Base-by-base conservation (phyloP, 2,888 invertebrate species). In the Microdon myrmicae region DNA sequence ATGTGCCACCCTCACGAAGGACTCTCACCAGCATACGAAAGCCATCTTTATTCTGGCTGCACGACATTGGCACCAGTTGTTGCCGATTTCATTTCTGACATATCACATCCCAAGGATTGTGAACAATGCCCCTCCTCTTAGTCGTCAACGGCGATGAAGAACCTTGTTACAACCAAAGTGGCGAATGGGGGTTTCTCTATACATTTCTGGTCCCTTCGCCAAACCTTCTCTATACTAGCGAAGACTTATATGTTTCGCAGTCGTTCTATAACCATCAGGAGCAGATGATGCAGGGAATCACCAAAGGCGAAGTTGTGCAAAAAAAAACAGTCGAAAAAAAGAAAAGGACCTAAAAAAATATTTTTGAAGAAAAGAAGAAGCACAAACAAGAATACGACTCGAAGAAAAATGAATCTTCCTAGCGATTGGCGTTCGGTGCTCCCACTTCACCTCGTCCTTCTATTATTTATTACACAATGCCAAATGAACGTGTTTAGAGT, bases 71-170 rank as follows among this genome's bases (percentile, higher is more conserved):
- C 51, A 58, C 64, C 64, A 58, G 64, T 64, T 64, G 64, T 51
- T 64, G 35, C 58, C 31, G 58, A 43, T 64, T 58, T 64, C 49
- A 64, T 64, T 64, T 51, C 58, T 64, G 51, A 64, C 58, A 64
- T 51, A 64, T 64, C 58, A 64, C 58, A 64, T 51, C 51, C 51
- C 47, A 41, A 28, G 51, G 20, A 64, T 48, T 61, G 22, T 20
- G 34, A 49, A 32, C 25, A 34, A 8, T n/a, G 16, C 19, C 25
- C 44, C 8, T 7, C 26, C 10, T 20, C 3, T 5, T 12, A n/a
- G n/a, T n/a, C n/a, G n/a, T n/a, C n/a, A n/a, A n/a, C n/a, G n/a
- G n/a, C n/a, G n/a, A n/a, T n/a, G n/a, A n/a, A n/a, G n/a, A n/a
- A 23, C 28, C 25, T 48, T 31, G 37, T 58, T 58, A 58, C 58